phyloP scores from a whole-genome alignment of 2,888 invertebrate genomes.

The Phanerotoma sp. region DNA sequence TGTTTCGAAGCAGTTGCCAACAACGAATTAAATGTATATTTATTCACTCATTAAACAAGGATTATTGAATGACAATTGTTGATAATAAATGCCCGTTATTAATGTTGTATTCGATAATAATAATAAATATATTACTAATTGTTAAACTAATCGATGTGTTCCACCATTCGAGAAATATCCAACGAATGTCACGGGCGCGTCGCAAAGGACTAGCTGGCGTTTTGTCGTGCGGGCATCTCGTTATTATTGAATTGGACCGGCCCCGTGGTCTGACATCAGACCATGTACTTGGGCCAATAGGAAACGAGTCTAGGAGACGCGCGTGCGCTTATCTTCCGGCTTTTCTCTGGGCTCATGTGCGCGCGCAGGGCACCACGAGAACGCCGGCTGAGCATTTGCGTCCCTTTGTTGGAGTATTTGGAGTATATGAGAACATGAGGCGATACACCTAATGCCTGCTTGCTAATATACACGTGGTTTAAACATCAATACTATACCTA shows the following conservation, averaged over 20 bases:
- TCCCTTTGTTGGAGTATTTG: neutral
- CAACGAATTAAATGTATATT: no score
- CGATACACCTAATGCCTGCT: no score
- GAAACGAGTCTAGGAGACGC: conserved; percentile 48
- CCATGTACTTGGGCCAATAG: conserved; percentile 72
- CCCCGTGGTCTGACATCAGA: conserved; percentile 76
- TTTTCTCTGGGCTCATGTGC: neutral
- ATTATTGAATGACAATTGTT: no score
- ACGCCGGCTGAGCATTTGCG: conserved; percentile 24
- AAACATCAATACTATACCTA: no score
- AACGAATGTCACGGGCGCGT: conserved; percentile 40
- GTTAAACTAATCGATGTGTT: neutral
- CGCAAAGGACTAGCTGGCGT: conserved; percentile 49
- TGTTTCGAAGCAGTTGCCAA: no score
- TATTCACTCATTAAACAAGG: no score
- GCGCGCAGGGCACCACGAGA: neutral
- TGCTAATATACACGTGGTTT: no score
- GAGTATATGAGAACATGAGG: neutral
- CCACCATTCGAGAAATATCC: conserved; percentile 5
- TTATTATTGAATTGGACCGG: conserved; percentile 58
- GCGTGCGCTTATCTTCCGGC: conserved; percentile 44
- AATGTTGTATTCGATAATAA: neutral
- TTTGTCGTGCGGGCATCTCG: conserved; percentile 47
- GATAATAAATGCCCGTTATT: no score
- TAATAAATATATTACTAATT: neutral